Evolutionary conservation across 2,797 vertebrate genomes (phyloP), one percentile per base, ranked within the genome.

Genomic region (Parotocinclus haroldoi): DNA sequence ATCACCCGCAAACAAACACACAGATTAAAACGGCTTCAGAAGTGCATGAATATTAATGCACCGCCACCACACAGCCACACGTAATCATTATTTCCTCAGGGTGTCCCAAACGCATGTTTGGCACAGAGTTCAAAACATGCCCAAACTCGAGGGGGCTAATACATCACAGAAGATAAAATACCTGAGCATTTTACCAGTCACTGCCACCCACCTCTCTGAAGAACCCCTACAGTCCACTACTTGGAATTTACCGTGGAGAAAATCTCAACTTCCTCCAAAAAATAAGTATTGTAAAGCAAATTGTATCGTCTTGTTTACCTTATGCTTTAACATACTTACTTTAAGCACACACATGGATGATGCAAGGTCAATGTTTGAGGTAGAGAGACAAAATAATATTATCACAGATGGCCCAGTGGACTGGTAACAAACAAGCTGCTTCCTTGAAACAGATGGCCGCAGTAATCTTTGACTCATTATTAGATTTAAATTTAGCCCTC

Each of bases 31-130:
- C 81, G 81, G 79, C 83, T 84, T 89, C 85, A 89, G 68, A 88
- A 88, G 82, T 78, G 78, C 82, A 89, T 88, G 86, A 88, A 89
- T 90, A 88, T 89, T 86, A 90, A 91, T 87, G 63, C 53, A 65
- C 64, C 63, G 72, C 81, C 57, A 83, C 84, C 76, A 68, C 73
- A 81, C 86, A 81, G 48, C 79, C 58, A 78, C 38, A 79, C 76
- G 80, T 82, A 84, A 86, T 89, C 81, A 84, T 81, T 40, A 48
- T 84, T 89, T 89, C 88, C 87, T 88, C 80, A 42, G 85, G 85
- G 88, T 85, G 88, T 80, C 73, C 70, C 80, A 36, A 65, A 73
- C 79, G 76, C 74, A 79, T 80, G 81, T 84, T 80, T 85, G 84
- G 86, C 81, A 82, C 74, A 0, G 70, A 86, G 87, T 89, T 91